Conservation (phyloP, 2,888 invertebrate species). For the Coecobrya sp. region DNA sequence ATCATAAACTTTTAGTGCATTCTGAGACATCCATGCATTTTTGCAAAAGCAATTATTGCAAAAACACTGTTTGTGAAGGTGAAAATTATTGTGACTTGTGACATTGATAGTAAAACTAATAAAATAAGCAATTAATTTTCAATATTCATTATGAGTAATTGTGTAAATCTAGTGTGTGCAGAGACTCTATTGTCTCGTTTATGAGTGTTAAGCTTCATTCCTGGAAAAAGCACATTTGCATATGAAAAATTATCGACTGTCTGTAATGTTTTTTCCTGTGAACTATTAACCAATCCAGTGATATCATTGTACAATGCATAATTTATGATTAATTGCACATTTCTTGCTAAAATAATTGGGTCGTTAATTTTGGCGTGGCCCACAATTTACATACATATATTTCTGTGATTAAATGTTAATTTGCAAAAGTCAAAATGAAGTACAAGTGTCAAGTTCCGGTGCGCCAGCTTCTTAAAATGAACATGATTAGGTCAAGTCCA, state of each 20-base stretch:
- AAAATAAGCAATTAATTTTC: too few species aligned
- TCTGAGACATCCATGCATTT: neutral
- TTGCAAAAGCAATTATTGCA: neutral
- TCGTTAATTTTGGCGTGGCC: too few species aligned
- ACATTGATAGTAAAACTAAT: neutral
- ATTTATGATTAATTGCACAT: neutral
- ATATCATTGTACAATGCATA: neutral
- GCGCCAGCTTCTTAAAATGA: slow-evolving; percentile 62
- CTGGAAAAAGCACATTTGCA: slow-evolving; percentile 13
- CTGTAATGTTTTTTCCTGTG: neutral
- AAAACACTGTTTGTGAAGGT: neutral
- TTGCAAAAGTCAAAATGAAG: slow-evolving; percentile 58
- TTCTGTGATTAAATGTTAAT: slow-evolving; percentile 5
- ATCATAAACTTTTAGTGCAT: slow-evolving; percentile 19
- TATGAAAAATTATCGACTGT: neutral
- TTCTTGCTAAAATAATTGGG: too few species aligned
- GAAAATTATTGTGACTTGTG: neutral
- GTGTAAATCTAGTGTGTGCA: too few species aligned
- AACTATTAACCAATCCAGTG: neutral
- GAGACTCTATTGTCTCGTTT: too few species aligned
- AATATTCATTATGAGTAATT: too few species aligned
- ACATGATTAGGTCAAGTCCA: slow-evolving; percentile 35
- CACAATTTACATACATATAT: neutral
- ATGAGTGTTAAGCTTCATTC: neutral
- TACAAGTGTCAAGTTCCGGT: slow-evolving; percentile 69